A percentile compares a stretch with the other conserved stretches of the same genome.
These are phyloP conservation scores for Teinopalpus imperialis DNA, from an alignment of 2,888 invertebrate genomes.

Conservation along the genomic window DNA sequence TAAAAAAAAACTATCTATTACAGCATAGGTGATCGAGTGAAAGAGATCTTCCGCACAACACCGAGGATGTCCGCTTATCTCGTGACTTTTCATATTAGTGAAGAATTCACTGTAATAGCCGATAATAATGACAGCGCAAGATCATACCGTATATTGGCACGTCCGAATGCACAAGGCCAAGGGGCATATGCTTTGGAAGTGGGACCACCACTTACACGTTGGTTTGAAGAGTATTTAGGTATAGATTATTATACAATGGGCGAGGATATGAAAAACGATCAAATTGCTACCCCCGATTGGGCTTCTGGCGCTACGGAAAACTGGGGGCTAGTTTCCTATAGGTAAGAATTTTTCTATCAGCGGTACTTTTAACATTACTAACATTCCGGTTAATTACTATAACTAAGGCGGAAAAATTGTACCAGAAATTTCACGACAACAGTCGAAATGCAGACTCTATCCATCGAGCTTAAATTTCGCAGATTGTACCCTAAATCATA, in stretches of 20 bases:
- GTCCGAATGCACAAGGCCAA: conserved; percentile 60
- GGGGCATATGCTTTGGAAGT: conserved; percentile 69
- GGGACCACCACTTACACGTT: conserved; percentile 61
- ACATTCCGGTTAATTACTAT: too few relatives aligned
- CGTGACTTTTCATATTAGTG: conserved; percentile 85
- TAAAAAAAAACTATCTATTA: conserved; percentile 27
- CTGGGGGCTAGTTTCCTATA: conserved; percentile 74
- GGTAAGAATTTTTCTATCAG: too few relatives aligned
- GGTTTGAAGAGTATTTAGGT: conserved; percentile 62
- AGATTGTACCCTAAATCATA: too few relatives aligned
- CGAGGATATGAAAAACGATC: conserved; percentile 66
- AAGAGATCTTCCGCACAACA: conserved; percentile 78
- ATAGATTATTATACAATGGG: conserved; percentile 66
- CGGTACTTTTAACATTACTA: too few relatives aligned
- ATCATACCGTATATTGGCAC: conserved; percentile 65
- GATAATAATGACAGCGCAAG: conserved; percentile 47
- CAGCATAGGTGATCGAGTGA: conserved; percentile 53
- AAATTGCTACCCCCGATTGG: conserved; percentile 72
- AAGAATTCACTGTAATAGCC: conserved; percentile 63
- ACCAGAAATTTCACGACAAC: too few relatives aligned
- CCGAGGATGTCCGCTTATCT: conserved; percentile 92
- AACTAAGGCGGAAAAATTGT: too few relatives aligned
- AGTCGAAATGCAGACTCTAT: too few relatives aligned
- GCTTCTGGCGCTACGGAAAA: conserved; percentile 77
- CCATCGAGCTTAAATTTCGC: too few relatives aligned